Conservation (phyloP, 2,113 vertebrate species). For the Micronisus gabar region DNA sequence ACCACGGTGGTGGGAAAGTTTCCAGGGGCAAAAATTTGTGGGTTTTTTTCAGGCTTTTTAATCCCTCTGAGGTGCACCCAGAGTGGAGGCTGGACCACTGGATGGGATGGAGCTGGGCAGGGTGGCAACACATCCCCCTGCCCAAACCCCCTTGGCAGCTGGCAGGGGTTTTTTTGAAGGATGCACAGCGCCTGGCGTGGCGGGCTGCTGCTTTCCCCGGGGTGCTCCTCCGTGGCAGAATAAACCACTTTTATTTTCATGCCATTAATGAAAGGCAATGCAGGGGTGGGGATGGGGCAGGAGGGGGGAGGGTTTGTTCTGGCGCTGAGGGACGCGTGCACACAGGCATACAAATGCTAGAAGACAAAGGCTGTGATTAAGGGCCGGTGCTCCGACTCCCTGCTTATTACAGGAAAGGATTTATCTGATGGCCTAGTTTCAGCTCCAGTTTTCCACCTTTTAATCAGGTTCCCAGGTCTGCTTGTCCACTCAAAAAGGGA, state of each 20-base stretch:
- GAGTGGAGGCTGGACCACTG: background rate
- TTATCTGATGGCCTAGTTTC: slow-evolving; percentile 48
- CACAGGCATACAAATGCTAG: slow-evolving; percentile 8
- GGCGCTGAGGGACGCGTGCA: background rate
- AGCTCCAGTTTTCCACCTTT: slow-evolving; percentile 21
- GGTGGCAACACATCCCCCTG: background rate
- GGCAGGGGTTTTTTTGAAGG: background rate
- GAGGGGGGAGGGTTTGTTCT: background rate
- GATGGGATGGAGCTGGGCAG: background rate
- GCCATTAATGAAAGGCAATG: background rate
- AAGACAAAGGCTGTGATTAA: slow-evolving; percentile 26
- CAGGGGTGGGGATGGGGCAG: background rate
- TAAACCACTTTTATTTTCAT: background rate
- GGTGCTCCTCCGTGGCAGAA: background rate
- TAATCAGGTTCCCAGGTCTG: background rate
- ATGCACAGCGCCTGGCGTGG: background rate
- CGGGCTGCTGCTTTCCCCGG: background rate
- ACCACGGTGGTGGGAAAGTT: background rate
- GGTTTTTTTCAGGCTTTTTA: background rate
- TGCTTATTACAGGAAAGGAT: background rate
- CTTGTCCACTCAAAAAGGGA: background rate
- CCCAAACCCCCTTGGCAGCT: background rate
- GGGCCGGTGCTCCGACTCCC: background rate
- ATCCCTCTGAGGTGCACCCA: background rate
- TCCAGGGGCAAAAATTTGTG: background rate